These are phyloP conservation scores for Pinctada fucata DNA, from an alignment of 2,888 invertebrate species.

Conservation along the genomic window DNA sequence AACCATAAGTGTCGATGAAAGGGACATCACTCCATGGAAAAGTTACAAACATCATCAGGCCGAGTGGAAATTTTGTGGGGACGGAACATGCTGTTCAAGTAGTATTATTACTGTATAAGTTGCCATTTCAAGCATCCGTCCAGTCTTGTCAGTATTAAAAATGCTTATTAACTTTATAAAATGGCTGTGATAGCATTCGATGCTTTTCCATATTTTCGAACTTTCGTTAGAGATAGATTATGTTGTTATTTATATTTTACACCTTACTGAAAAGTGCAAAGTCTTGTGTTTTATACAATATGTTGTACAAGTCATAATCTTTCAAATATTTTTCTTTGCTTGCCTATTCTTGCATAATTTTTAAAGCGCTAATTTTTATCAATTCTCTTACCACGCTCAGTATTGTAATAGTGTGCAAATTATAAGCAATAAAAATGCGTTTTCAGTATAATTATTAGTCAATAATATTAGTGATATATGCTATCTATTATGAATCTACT, in stretches of 20 bases:
- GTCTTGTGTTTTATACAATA: background rate
- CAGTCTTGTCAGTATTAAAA: background rate
- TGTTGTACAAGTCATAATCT: background rate
- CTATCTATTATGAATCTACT: too few species aligned
- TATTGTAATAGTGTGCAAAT: conserved; percentile 30
- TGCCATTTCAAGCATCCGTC: background rate
- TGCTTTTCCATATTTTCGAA: background rate
- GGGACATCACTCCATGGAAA: conserved; percentile 5
- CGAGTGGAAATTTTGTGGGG: background rate
- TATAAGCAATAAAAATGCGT: conserved; percentile 8
- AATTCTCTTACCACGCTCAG: conserved; percentile 16
- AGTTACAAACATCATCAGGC: background rate
- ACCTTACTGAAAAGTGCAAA: background rate
- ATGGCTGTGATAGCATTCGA: conserved; percentile 1
- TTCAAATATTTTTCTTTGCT: conserved; percentile 7
- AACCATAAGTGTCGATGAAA: background rate
- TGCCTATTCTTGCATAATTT: conserved; percentile 16
- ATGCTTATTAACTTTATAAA: background rate
- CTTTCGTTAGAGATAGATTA: background rate
- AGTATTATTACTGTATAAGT: background rate
- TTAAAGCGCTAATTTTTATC: conserved; percentile 15
- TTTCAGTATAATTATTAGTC: background rate
- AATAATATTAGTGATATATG: too few species aligned
- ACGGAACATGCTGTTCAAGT: background rate
- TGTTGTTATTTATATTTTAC: background rate